Conservation (phyloP, 2,113 vertebrate genomes). For the Coptodon bakossiorum region DNA sequence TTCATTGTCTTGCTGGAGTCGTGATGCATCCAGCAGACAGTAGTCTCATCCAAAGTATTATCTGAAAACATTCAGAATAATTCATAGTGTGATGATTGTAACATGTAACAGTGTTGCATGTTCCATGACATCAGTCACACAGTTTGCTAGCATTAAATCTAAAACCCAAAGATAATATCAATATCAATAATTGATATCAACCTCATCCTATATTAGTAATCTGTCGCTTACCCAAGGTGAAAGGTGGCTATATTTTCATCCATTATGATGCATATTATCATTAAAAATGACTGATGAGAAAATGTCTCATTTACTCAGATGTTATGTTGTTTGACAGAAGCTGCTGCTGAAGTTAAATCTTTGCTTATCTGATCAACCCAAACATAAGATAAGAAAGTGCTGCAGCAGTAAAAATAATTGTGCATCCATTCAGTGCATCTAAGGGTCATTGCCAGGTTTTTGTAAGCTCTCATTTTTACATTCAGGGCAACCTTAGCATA, state of each 20-base stretch:
- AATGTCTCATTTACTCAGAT: background rate
- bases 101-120: background rate
- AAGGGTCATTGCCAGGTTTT: background rate
- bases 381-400: background rate
- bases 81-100: background rate
- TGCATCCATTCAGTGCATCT: background rate
- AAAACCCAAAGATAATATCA: conserved; percentile 22
- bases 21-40: conserved; percentile 75
- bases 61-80: conserved; percentile 14
- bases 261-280: background rate
- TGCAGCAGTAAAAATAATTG: background rate
- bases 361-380: background rate
- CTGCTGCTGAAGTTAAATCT: background rate
- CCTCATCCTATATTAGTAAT: background rate
- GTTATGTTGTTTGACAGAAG: background rate
- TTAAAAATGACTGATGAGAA: background rate
- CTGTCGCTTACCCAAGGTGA: background rate
- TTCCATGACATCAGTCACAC: background rate
- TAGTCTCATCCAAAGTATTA: background rate
- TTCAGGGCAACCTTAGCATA: background rate
- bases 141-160: background rate
- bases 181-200: background rate
- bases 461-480: conserved; percentile 1
- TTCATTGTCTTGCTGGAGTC: conserved; percentile 13
- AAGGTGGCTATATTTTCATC: background rate